Base-by-base conservation (phyloP, 2,888 invertebrate genomes). In the Andrena praecox region DNA sequence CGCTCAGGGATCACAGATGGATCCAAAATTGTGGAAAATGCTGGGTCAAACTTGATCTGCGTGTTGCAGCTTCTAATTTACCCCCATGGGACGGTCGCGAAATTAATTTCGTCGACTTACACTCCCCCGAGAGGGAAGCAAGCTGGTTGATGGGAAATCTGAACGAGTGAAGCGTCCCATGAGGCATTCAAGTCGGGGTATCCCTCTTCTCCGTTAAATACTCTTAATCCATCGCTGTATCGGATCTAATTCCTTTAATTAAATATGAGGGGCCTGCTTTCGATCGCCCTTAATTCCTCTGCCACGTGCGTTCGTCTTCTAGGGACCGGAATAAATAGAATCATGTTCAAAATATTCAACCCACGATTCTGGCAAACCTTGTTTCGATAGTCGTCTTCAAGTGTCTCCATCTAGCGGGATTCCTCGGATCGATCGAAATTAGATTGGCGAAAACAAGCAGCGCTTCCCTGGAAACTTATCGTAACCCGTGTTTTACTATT, bases 141-240 rank as follows among this genome's bases (percentile, higher is more conserved):
- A 85, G 66, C 67, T 68, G 52, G 78, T 80, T 69, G 76, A 72
- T 80, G 85, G 86, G 80, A 89, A 89, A 89, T 87, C 85, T 81
- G 79, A 63, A 74, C 84, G 42, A 42, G 42, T 42, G 76, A 89
- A 89, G 83, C 75, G 80, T 85, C 89, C 79, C 89, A 33, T 50
- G 87, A 87, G 88, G 87, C 74, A 74, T 68, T 68, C 67, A 52
- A 67, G 69, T 78, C 67, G 29, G 42, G 42, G 5, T 42, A 42
- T 74, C 59, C 62, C 68, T 68, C 54, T 59, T 66, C 63, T 56
- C 48, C 5, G 33, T 20, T 35, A 52, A 67, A 29, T 54, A 48
- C 59, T 12, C 54, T 50, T 84, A 82, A 87, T 87, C 86, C 76
- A 77, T 60, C 70, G 75, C 42, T 77, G 68, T 71, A 72, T 86